These are phyloP conservation scores for Muscicapa striata DNA, from an alignment of 2,797 vertebrate species.

Conservation along the genomic window DNA sequence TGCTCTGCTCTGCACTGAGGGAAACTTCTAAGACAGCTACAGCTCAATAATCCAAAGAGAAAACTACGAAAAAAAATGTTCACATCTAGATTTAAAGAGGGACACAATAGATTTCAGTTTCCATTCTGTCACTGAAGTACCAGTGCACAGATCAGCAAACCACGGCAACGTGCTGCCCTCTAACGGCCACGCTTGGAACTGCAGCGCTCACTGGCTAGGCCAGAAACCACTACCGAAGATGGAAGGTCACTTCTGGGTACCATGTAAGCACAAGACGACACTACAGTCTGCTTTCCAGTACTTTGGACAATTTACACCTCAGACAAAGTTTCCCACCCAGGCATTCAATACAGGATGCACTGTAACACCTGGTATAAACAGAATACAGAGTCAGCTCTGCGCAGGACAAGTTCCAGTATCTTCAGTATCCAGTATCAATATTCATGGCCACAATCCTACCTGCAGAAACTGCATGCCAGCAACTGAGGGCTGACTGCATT, in stretches of 20 bases:
- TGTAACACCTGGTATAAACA: not conserved
- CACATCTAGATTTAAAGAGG: not conserved
- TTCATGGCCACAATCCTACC: rapidly evolving
- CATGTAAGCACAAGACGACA: not conserved
- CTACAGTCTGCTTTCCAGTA: not conserved
- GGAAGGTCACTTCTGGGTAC: not conserved
- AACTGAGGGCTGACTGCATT: not conserved
- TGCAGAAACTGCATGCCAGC: rapidly evolving
- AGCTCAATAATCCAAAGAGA: not conserved
- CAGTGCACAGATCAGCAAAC: not conserved
- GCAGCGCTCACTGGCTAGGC: not conserved
- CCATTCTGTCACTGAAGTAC: not conserved
- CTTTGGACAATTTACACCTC: not conserved
- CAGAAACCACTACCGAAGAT: not conserved
- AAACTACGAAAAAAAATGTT: not conserved
- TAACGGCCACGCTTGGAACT: not conserved
- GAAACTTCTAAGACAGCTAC: not conserved
- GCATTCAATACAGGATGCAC: not conserved
- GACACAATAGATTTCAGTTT: not conserved
- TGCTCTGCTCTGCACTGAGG: not conserved
- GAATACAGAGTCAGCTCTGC: not conserved
- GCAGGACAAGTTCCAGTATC: not conserved
- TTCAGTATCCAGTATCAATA: too few relatives aligned
- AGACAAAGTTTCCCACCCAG: not conserved
- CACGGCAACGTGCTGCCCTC: conserved; percentile 57